A percentile compares a stretch with the other conserved stretches of the same genome.
Conservation (phyloP, 2,888 invertebrate species). For the Leptopilina myrica region DNA sequence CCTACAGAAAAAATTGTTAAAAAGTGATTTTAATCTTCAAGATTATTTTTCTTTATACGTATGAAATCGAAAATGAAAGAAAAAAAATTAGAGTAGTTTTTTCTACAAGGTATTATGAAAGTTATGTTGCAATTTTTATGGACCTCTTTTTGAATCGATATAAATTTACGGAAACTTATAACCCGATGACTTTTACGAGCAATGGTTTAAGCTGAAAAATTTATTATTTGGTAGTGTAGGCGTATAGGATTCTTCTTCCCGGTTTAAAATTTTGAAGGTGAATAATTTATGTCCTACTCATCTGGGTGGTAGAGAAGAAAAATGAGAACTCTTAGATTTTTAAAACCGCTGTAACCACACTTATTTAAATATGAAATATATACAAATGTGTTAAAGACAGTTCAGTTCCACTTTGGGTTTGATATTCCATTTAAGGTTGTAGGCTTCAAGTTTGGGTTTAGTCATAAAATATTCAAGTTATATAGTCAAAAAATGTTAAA, state of each 20-base stretch:
- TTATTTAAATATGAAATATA: no score
- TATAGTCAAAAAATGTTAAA: background rate
- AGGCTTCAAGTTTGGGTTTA: no score
- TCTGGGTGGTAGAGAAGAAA: background rate
- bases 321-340: background rate
- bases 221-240: constrained; percentile 7
- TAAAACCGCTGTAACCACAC: background rate
- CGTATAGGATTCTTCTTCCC: background rate
- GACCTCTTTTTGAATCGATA: background rate
- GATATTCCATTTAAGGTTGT: no score
- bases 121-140: background rate
- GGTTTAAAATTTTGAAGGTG: background rate
- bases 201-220: background rate
- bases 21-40: no score
- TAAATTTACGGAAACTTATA: constrained; percentile 12
- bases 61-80: no score
- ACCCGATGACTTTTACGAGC: constrained; percentile 22
- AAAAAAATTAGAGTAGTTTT: no score
- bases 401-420: no score
- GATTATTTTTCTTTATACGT: background rate
- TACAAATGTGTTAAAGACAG: no score
- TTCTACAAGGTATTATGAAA: no score
- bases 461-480: background rate
- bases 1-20: no score
- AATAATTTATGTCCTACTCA: constrained; percentile 8